These are phyloP conservation scores for Neostethus bicornis DNA, from an alignment of 2,797 vertebrate species.

Conservation along the genomic window DNA sequence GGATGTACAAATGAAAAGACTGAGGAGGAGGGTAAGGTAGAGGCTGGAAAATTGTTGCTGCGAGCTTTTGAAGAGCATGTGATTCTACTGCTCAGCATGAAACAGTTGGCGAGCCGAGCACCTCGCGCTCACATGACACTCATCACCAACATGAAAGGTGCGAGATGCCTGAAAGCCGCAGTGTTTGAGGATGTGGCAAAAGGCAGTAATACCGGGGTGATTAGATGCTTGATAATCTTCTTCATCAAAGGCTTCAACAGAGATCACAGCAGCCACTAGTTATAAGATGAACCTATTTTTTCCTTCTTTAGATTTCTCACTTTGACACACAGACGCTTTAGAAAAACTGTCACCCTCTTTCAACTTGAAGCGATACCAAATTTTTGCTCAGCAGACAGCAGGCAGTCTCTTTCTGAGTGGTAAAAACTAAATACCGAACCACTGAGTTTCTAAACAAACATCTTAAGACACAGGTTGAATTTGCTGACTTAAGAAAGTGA, in stretches of 20 bases:
- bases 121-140: constrained; percentile 5
- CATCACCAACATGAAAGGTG: constrained; percentile 49
- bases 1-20: constrained; percentile 33
- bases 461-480: not conserved
- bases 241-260: constrained; percentile 27
- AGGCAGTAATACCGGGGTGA: constrained; percentile 26
- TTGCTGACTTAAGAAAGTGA: constrained; percentile 7
- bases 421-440: not conserved
- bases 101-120: constrained; percentile 34
- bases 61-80: constrained; percentile 25
- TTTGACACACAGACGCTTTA: constrained; percentile 5
- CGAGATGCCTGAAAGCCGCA: constrained; percentile 32
- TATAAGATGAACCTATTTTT: constrained; percentile 9
- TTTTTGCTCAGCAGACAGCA: constrained; percentile 12
- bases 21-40: constrained; percentile 23
- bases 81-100: constrained; percentile 23
- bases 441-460: not conserved
- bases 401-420: not conserved
- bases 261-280: constrained; percentile 55
- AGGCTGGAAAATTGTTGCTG: constrained; percentile 18
- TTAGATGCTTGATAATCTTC: constrained; percentile 46
- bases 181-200: constrained; percentile 51
- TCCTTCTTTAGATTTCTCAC: not conserved
- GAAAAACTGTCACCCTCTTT: constrained; percentile 9
- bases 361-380: not conserved